phyloP scores from a whole-genome alignment of 64 coral and sea anemone species.

The Actinia tenebrosa region DNA sequence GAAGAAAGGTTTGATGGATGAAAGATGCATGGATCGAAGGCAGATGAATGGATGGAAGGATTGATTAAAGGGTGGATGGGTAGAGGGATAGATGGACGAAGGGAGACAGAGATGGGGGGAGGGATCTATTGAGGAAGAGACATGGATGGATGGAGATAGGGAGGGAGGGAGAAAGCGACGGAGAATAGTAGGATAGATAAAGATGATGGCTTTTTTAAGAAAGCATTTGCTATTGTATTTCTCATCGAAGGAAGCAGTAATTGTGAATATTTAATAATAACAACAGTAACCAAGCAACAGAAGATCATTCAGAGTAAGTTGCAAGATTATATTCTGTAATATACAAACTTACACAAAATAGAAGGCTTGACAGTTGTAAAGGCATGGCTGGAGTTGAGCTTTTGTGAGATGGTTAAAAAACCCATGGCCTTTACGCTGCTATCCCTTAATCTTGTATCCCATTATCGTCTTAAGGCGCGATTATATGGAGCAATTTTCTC shows the following conservation, averaged over 20 bases:
- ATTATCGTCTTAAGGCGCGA: too few species aligned
- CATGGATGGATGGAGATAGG: too few species aligned
- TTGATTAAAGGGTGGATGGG: neutral
- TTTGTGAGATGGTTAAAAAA: neutral
- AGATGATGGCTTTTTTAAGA: too few species aligned
- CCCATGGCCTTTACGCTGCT: too few species aligned
- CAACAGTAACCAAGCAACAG: neutral
- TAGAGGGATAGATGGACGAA: too few species aligned
- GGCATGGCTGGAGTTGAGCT: neutral
- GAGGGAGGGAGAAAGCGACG: neutral
- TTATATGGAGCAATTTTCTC: too few species aligned
- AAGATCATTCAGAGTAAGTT: slow-evolving; percentile 2
- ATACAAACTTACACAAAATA: neutral
- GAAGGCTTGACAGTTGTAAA: neutral
- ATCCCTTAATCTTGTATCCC: too few species aligned
- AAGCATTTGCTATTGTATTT: neutral
- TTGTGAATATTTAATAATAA: neutral
- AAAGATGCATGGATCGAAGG: neutral
- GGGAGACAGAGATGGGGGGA: too few species aligned
- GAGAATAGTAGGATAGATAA: neutral
- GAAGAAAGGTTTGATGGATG: neutral
- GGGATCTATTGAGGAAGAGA: too few species aligned
- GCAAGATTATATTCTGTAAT: neutral
- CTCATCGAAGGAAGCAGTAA: neutral
- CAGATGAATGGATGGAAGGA: neutral